phyloP scores from a whole-genome alignment of 2,888 invertebrate genomes.

The Parnassius glacialis region DNA sequence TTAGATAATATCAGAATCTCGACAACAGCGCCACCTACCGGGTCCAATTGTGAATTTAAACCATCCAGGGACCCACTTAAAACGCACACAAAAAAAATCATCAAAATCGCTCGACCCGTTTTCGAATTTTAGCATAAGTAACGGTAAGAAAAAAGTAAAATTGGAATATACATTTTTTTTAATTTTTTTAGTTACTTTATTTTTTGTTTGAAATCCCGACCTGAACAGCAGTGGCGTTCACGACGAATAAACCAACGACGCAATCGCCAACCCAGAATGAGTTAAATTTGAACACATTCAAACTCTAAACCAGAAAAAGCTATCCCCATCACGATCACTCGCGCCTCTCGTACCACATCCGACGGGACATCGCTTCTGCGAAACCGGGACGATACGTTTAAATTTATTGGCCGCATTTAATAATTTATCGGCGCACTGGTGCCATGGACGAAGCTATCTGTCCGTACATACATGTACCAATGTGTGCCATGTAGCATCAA shows the following conservation, averaged over 20 bases:
- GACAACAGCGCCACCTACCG: no score
- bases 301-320: neutral
- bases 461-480: neutral
- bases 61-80: no score
- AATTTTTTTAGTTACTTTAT: no score
- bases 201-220: no score
- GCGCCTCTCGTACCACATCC: neutral
- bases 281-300: neutral
- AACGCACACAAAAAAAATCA: no score
- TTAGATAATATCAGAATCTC: no score
- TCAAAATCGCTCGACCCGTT: no score
- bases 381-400: neutral
- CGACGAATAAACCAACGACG: neutral
- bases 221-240: no score
- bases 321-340: neutral
- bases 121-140: no score
- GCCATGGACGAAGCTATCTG: neutral
- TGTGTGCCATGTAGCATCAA: no score
- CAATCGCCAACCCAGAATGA: neutral
- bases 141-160: neutral
- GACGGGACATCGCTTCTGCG: neutral
- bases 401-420: neutral
- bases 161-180: no score
- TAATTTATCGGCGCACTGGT: neutral
- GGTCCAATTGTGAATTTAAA: no score